Percentiles rank a stretch among this genome's conserved stretches.
Conservation (phyloP, 2,888 invertebrate genomes). For the Colostygia pectinataria region DNA sequence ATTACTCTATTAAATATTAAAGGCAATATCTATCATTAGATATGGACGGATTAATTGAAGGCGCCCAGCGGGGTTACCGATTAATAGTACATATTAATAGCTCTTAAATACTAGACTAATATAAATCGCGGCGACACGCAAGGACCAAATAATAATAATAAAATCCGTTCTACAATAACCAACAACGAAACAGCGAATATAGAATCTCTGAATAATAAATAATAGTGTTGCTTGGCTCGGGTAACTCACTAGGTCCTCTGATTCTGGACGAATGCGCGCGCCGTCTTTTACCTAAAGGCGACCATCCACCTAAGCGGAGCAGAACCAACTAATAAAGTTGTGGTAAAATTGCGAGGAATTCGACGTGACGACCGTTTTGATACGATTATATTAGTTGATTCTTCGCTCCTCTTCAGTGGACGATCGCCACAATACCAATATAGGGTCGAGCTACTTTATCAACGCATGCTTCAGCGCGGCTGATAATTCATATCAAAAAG, state of each 20-base stretch:
- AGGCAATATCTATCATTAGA: constrained; percentile 82
- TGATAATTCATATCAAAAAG: too few species aligned
- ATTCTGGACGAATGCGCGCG: constrained; percentile 57
- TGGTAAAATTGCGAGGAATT: too few species aligned
- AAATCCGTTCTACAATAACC: constrained; percentile 61
- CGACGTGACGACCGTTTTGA: too few species aligned
- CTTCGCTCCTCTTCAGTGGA: too few species aligned
- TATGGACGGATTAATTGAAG: constrained; percentile 82
- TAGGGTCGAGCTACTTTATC: constrained; percentile 1
- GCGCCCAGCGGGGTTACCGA: constrained; percentile 81
- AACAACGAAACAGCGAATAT: constrained; percentile 74
- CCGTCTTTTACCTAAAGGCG: constrained; percentile 35
- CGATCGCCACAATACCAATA: too few species aligned
- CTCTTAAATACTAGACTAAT: constrained; percentile 65
- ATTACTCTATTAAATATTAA: constrained; percentile 83
- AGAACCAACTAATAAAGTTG: too few species aligned
- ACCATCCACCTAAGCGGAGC: too few species aligned
- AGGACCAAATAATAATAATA: constrained; percentile 52
- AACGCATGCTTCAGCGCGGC: background rate
- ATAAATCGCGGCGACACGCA: constrained; percentile 62
- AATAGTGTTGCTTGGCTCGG: constrained; percentile 75
- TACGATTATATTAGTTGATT: too few species aligned
- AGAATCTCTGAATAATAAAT: constrained; percentile 76
- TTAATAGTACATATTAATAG: constrained; percentile 73
- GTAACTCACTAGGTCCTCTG: constrained; percentile 76